Evolutionary conservation across 2,797 vertebrate species (phyloP), one percentile per base, ranked within the genome.

Genomic region (Threskiornis aethiopicus): DNA sequence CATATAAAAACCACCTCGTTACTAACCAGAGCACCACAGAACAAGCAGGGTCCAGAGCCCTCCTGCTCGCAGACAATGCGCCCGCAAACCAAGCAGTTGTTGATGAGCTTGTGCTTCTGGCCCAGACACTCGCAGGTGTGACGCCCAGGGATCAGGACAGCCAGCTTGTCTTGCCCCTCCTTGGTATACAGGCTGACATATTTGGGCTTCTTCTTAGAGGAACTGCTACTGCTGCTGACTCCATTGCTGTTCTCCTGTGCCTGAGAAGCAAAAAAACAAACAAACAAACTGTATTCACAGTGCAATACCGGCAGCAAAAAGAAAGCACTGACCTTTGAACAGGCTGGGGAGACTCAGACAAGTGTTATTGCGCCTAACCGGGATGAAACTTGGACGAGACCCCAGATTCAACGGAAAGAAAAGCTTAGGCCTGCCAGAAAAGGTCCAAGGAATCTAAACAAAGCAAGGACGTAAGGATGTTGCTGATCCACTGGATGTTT

Each of bases 51-150:
- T 12, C 99, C 99, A 0, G 99, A 99, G 35, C 99, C 99, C 80
- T 99, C 99, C 96, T 99, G 99, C 90, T 99, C 99, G 5, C 99
- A 99, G 71, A 99, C 99, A 4, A 99, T 99, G n/a, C 99, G 99
- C 7, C 99, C 99, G 1, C 99, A 99, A 64, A 97, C 98, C 97
- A 99, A 94, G 97, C 99, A 99, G 98, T 99, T 99, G 98, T 99
- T 99, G 97, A 99, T 98, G 39, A 99, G 99, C 70, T 97, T 99
- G 98, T 99, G 99, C 97, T 99, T 99, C 97, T 99, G 99, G 86
- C 99, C 99, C 93, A 99, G 98, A 95, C 99, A 99, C 15, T 99
- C 99, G 6, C 99, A 99, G 61, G 97, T 15, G 13, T 99, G 98
- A 35, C 99, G 99, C 31, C 99, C 99, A 0, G 99, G 99, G 49